Percentiles rank a stretch among this genome's conserved stretches.
Evolutionary conservation across 2,797 vertebrate genomes (phyloP).

Genomic region (Microctenopoma lineatum): DNA sequence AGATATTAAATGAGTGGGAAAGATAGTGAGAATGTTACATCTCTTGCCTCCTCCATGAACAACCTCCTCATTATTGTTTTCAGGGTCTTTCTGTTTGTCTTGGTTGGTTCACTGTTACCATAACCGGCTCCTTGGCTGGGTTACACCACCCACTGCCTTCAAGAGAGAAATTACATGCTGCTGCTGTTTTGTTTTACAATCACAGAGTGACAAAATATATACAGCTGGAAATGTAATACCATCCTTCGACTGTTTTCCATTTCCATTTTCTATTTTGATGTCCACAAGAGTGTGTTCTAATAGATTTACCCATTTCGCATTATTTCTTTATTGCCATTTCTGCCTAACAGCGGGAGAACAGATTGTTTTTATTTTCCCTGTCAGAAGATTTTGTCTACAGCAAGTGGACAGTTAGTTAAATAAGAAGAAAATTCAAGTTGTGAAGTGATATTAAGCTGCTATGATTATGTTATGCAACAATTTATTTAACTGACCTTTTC

Average conservation of each 20-base stretch:
- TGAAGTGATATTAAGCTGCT: too few relatives aligned
- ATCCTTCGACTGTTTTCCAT: constrained; percentile 47
- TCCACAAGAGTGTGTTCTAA: constrained; percentile 24
- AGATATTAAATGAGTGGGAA: neutral
- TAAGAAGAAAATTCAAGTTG: neutral
- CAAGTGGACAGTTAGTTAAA: constrained; percentile 8
- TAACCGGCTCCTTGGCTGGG: constrained; percentile 38
- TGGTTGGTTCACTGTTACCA: constrained; percentile 50
- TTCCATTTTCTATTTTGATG: constrained; percentile 34
- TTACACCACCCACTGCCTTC: constrained; percentile 47
- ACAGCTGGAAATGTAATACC: constrained; percentile 43
- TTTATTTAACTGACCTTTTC: neutral
- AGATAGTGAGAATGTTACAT: constrained; percentile 8
- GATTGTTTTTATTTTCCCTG: constrained; percentile 12
- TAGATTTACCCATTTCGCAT: constrained; percentile 29
- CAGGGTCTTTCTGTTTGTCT: constrained; percentile 51
- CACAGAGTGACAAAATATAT: constrained; percentile 46
- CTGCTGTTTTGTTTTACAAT: constrained; percentile 50
- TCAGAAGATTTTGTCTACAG: constrained; percentile 23
- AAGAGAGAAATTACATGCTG: constrained; percentile 50
- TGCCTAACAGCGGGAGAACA: constrained; percentile 8
- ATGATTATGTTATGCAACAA: too few relatives aligned
- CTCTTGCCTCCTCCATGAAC: constrained; percentile 24
- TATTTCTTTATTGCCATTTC: constrained; percentile 21
- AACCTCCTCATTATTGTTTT: constrained; percentile 53